phyloP scores from a whole-genome alignment of 2,797 vertebrate genomes.

The Cryptoblepharus egeriae region DNA sequence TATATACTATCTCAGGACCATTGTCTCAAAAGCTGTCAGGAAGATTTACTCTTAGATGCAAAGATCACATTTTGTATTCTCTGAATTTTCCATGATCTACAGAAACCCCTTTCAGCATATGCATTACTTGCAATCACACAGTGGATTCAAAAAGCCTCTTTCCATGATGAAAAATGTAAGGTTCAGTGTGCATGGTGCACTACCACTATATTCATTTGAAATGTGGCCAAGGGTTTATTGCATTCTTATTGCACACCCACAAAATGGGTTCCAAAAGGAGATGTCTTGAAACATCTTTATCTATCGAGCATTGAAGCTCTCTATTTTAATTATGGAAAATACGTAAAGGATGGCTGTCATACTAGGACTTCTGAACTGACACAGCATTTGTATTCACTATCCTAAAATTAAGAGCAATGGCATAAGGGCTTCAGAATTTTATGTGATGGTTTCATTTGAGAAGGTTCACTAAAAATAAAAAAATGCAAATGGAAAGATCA shows the following conservation, averaged over 20 bases:
- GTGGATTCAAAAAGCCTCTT: too few relatives aligned
- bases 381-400: conserved; percentile 21
- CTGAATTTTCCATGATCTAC: neutral
- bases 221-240: too few relatives aligned
- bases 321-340: conserved; percentile 8
- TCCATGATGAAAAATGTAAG: neutral
- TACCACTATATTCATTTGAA: neutral
- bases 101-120: neutral
- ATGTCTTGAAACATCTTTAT: conserved; percentile 38
- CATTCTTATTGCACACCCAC: too few relatives aligned
- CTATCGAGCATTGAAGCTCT: neutral
- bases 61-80: neutral
- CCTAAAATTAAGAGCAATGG: conserved; percentile 15
- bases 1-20: neutral
- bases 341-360: conserved; percentile 10
- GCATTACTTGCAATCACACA: neutral
- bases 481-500: conserved; percentile 57
- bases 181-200: neutral
- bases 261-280: conserved; percentile 7
- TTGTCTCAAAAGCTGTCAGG: neutral
- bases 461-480: conserved; percentile 63
- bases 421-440: conserved; percentile 34
- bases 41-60: neutral
- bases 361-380: conserved; percentile 13
- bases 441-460: conserved; percentile 47